Evolutionary conservation across 2,113 vertebrate genomes (phyloP), one percentile per base, ranked within the genome.

Genomic region (Callipepla californica): DNA sequence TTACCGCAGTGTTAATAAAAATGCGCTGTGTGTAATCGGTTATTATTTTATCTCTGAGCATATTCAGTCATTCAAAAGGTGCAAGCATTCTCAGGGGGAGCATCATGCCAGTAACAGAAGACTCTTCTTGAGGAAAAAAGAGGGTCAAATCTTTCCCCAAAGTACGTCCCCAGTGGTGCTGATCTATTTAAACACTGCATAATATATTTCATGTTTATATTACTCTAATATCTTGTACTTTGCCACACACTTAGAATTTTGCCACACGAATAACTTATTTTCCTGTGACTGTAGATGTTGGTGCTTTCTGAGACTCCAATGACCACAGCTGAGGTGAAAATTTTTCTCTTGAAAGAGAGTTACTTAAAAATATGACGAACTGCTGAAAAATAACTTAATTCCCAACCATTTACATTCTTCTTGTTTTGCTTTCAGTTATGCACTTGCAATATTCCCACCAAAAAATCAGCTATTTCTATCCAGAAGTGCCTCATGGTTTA

Each of bases 1-100:
- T 93, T 94, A 87, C 72, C 0, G 25, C 89, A 89, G 89, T 83
- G 87, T 96, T 96, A 95, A 97, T 97, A 94, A 97, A 96, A 96
- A 96, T 94, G 94, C 89, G 89, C 69, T 51, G 28, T 40, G 72
- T 93, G 91, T 94, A 91, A 94, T 87, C 26, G 25, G 86, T 92
- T 95, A 96, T 94, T 96, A 90, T 95, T 96, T 97, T 96, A 97
- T 96, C 94, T 96, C 92, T 81, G 88, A 85, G 89, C 88, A 78
- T 78, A 93, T 77, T 86, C 89, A 91, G 66, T 78, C 7, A 3
- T 79, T 97, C 92, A 42, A 88, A 96, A 96, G 72, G 87, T 83
- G 66, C 12, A 21, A 93, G 78, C 30, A 18, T 83, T 91, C 93
- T 90, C 92, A 17, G 38, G 83, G 92, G 96, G 58, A 89, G 66